phyloP scores from a whole-genome alignment of 2,113 vertebrate genomes.

The Macrotis lagotis region DNA sequence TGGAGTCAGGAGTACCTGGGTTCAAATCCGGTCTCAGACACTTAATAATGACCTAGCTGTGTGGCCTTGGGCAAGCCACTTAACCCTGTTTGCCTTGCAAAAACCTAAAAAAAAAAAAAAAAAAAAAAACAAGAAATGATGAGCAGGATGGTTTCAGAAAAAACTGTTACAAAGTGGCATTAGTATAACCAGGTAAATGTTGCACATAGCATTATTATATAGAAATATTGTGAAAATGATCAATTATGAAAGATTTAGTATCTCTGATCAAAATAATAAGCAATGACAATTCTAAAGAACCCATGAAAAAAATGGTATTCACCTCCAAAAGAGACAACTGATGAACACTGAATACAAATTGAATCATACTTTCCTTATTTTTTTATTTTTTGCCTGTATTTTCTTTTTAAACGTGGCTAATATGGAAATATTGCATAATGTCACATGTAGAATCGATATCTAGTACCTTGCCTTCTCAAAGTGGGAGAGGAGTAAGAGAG shows the following conservation, averaged over 20 bases:
- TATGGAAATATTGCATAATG: neutral
- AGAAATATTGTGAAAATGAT: neutral
- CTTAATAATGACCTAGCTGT: too few relatives aligned
- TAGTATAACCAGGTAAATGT: neutral
- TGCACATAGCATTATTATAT: neutral
- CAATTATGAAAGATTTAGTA: neutral
- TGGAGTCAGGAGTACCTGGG: too few relatives aligned
- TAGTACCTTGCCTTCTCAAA: neutral
- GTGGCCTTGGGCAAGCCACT: too few relatives aligned
- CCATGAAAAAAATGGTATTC: too few relatives aligned
- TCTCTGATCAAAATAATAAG: too few relatives aligned
- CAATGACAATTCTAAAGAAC: too few relatives aligned
- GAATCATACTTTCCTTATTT: neutral
- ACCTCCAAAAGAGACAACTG: too few relatives aligned
- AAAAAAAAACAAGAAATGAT: too few relatives aligned
- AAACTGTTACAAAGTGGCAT: neutral
- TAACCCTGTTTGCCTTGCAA: too few relatives aligned
- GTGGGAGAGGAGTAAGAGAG: neutral
- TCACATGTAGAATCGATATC: neutral
- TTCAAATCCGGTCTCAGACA: too few relatives aligned
- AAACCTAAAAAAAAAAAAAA: too few relatives aligned
- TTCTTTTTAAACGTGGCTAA: neutral
- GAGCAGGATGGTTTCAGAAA: neutral
- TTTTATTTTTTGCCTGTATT: neutral
- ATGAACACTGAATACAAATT: too few relatives aligned